phyloP scores from a whole-genome alignment of 2,113 vertebrate genomes.

The Xiphophorus maculatus region DNA sequence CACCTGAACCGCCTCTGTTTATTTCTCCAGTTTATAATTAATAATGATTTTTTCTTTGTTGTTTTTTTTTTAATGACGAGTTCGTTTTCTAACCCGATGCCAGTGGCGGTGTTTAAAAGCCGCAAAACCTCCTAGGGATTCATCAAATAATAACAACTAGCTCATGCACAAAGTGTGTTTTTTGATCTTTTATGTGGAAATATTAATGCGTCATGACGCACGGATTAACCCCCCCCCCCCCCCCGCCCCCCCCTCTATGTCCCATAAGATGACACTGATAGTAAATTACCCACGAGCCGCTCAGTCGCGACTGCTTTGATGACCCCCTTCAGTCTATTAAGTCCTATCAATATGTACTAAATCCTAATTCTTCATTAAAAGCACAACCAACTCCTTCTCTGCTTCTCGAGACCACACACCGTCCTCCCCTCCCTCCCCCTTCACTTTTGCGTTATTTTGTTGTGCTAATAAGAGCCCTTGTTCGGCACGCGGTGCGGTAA shows the following conservation, averaged over 20 bases:
- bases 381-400: constrained; percentile 47
- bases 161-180: background rate
- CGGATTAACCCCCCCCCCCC: background rate
- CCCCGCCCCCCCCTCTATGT: background rate
- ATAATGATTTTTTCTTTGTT: too few species aligned
- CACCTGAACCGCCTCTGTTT: too few species aligned
- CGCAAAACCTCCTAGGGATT: background rate
- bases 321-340: constrained; percentile 80
- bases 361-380: constrained; percentile 76
- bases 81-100: background rate
- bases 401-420: background rate
- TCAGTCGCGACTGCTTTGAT: constrained; percentile 86
- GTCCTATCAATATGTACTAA: constrained; percentile 73
- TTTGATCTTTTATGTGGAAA: constrained; percentile 19
- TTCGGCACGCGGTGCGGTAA: constrained; percentile 74
- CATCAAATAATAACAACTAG: too few species aligned
- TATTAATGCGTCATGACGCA: constrained; percentile 34
- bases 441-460: constrained; percentile 62
- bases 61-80: background rate
- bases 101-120: background rate
- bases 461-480: constrained; percentile 70
- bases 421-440: background rate
- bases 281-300: constrained; percentile 95
- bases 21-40: background rate
- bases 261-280: constrained; percentile 82